Evolutionary conservation across 1,140 invertebrate species (phyloP), one percentile per base, ranked within the genome.

Genomic region (Neodiprion fabricii): DNA sequence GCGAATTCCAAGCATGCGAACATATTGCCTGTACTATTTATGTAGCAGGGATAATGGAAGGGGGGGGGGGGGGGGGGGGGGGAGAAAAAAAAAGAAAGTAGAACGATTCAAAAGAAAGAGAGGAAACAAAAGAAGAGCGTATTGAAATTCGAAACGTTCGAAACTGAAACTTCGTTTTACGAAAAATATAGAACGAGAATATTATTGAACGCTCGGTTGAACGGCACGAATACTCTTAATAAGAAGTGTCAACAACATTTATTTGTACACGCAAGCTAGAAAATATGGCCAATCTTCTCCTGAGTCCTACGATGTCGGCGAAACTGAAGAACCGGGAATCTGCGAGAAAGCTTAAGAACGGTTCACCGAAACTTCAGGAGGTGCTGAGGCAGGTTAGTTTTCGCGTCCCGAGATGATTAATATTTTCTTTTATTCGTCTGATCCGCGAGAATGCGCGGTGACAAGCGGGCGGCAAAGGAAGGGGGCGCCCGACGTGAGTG

Each of bases 291-390:
- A 72, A 80, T 17, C 48, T 78, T 21, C 67, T 80, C 9, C 47
- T 79, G 65, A 86, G 80, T 76, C 81, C 80, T n/a, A 79, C 72
- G 9, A 77, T 78, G 61, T 66, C 67, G 9, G 9, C 68, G 1
- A 86, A 84, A 81, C 65, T 84, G 7, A 88, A 79, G 71, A 85
- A 72, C 53, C 79, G 78, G 67, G 84, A 85, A 49, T 75, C 77
- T 7, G 81, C 68, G 0, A 80, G 84, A 50, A 88, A 82, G 83
- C 78, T 87, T 0, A 87, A 78, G 80, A 73, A 85, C 67, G 86
- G 84, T 5, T 87, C 86, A 4, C 87, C 87, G 1, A 85, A 87
- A 75, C 78, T 88, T 11, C 82, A 84, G 71, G 83, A 89, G 71
- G 74, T 85, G 49, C 70, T 89, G 7, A 78, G 88, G 82, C 76